Base-by-base conservation (phyloP, 2,888 invertebrate species). In the Schizaphis graminum region DNA sequence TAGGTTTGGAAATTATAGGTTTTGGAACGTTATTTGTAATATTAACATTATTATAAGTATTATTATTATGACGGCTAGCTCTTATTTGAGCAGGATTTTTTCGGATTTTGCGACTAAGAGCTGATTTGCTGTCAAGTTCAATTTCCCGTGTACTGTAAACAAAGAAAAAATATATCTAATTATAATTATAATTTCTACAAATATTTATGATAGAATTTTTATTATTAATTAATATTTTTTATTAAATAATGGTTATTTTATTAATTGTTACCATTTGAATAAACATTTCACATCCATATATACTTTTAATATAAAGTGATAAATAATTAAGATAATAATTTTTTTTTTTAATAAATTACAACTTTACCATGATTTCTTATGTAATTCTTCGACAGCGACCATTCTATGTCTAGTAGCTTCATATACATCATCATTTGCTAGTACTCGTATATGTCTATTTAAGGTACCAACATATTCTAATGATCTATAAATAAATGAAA, bases 351-450 rank as follows among this genome's bases (percentile, higher is more conserved):
- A 67, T 21, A 3, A 88, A 95, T 94, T 94, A 86, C 86, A 94
- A 93, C 95, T 96, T 96, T 96, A 98, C 98, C 98, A 98, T 97
- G 98, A 98, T 96, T 98, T 98, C 96, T 98, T 98, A 96, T 98
- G 98, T 96, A 98, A 98, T 96, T 99, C 98, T 96, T 98, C 98
- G 95, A 98, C 98, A 95, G 97, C 97, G 95, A 98, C 98, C 98
- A 99, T 98, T 95, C 98, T 97, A 96, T 98, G 97, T 96, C 98
- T 97, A 95, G 99, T 99, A 95, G 98, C 97, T 96, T 98, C 98
- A 96, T 99, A 99, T 94, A 98, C 98, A 97, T 99, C 99, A 96
- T 99, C 99, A 96, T 98, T 99, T 95, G 99, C 99, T 96, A 98
- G 98, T 95, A 99, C 98, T 95, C 98, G 97, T 97, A 99, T 98